Percentiles rank a stretch among this genome's conserved stretches.
phyloP scores from a whole-genome alignment of 2,113 vertebrate genomes.

The Pipra filicauda region DNA sequence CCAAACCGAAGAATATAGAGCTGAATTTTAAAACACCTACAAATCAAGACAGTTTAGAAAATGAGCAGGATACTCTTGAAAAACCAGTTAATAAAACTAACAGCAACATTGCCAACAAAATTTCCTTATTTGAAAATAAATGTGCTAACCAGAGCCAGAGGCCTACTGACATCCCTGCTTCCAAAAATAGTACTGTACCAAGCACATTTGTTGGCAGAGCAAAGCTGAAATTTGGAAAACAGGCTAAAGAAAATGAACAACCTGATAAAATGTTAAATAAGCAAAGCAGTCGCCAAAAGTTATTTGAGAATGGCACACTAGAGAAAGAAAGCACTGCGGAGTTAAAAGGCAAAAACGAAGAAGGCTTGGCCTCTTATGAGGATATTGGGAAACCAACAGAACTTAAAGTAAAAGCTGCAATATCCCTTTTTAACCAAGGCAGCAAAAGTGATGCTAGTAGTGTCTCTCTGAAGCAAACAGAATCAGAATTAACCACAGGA shows the following conservation, averaged over 20 bases:
- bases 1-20: constrained; percentile 79
- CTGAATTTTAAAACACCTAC: constrained; percentile 74
- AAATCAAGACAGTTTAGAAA: constrained; percentile 65
- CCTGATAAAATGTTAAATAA: constrained; percentile 54
- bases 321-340: constrained; percentile 58
- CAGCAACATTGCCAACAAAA: constrained; percentile 79
- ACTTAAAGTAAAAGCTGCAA: constrained; percentile 46
- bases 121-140: constrained; percentile 83
- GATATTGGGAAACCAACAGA: constrained; percentile 34
- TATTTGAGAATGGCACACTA: constrained; percentile 40
- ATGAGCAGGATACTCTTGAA: constrained; percentile 67
- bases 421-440: constrained; percentile 34
- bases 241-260: constrained; percentile 68
- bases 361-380: neutral
- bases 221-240: constrained; percentile 79
- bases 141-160: constrained; percentile 69
- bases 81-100: constrained; percentile 77
- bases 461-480: neutral
- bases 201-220: constrained; percentile 79
- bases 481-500: neutral
- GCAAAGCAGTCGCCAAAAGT: constrained; percentile 57
- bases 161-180: constrained; percentile 61
- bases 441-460: constrained; percentile 16
- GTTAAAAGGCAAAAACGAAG: constrained; percentile 33
- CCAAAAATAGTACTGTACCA: constrained; percentile 61